phyloP scores from a whole-genome alignment of 2,113 vertebrate genomes.

The Laterallus jamaicensis region DNA sequence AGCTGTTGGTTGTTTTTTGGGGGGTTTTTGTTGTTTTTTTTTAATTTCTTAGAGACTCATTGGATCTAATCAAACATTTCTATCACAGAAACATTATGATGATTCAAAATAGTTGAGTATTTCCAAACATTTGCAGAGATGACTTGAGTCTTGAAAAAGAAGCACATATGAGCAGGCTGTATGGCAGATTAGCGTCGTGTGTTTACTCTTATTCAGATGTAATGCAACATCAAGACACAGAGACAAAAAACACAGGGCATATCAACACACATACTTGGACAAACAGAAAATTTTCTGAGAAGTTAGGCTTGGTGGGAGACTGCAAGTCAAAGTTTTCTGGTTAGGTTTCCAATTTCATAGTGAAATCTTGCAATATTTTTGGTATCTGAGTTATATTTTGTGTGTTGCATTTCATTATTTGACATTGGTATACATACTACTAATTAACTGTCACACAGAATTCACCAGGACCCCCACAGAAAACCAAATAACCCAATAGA shows the following conservation, averaged over 20 bases:
- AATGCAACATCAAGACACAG: rapidly evolving
- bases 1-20: not conserved
- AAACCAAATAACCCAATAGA: not conserved
- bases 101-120: not conserved
- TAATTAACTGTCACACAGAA: not conserved
- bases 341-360: not conserved
- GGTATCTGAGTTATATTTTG: not conserved
- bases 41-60: not conserved
- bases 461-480: not conserved
- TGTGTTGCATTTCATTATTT: not conserved
- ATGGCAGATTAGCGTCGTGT: rapidly evolving
- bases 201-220: not conserved
- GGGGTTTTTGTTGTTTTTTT: not conserved
- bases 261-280: not conserved
- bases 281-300: not conserved
- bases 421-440: not conserved
- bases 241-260: not conserved
- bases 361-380: not conserved
- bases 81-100: not conserved
- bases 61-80: not conserved
- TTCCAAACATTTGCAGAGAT: not conserved
- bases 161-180: rapidly evolving
- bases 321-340: not conserved
- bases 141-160: not conserved
- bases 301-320: not conserved